Evolutionary conservation across 1,140 invertebrate genomes (phyloP).

Genomic region (Helicoverpa zea): DNA sequence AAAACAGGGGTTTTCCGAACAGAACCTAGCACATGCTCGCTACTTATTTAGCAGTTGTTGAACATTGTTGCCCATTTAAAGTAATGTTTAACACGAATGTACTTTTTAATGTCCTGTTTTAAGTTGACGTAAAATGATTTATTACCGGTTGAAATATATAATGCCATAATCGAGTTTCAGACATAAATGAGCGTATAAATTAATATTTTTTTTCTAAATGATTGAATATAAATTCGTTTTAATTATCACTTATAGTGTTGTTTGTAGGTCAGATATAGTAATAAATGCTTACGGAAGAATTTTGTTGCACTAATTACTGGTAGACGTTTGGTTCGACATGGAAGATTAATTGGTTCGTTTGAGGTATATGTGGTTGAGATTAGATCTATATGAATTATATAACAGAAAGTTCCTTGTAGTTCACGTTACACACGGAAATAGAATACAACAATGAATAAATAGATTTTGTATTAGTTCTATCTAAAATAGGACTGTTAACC

Average conservation of each 20-base stretch:
- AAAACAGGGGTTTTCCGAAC: neutral
- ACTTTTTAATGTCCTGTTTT: constrained; percentile 19
- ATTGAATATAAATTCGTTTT: constrained; percentile 18
- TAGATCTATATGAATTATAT: neutral
- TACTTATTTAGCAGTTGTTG: neutral
- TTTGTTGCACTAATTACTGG: constrained; percentile 23
- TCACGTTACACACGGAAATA: neutral
- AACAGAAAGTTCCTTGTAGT: neutral
- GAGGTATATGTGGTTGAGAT: neutral
- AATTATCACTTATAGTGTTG: constrained; percentile 18
- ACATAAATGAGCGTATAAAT: constrained; percentile 2
- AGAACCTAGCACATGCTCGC: too few relatives aligned
- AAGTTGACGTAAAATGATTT: constrained; percentile 36
- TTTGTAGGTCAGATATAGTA: constrained; percentile 24
- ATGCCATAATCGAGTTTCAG: constrained; percentile 2
- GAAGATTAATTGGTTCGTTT: constrained; percentile 23
- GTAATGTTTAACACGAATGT: constrained; percentile 21
- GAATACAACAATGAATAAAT: neutral
- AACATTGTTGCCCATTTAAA: constrained; percentile 12
- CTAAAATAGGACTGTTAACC: too few relatives aligned
- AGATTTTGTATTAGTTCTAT: neutral
- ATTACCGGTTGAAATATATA: constrained; percentile 5
- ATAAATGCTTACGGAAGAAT: constrained; percentile 29
- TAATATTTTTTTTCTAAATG: constrained; percentile 1
- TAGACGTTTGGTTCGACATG: neutral